These are phyloP conservation scores for Sander lucioperca DNA, from an alignment of 2,113 vertebrate genomes.

Conservation along the genomic window DNA sequence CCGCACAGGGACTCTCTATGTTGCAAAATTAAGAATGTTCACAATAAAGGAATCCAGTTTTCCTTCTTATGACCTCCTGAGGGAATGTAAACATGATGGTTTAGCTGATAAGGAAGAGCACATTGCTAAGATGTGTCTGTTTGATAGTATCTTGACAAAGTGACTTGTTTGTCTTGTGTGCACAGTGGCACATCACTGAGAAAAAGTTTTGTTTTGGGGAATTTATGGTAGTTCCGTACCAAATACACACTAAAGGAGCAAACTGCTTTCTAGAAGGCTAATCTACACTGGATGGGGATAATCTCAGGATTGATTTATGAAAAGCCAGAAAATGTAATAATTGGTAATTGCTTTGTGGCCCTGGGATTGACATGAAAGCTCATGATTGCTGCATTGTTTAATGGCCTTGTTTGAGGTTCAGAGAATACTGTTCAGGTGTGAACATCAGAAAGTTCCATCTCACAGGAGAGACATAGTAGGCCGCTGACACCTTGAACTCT, in stretches of 20 bases:
- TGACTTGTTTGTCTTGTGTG: constrained; percentile 19
- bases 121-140: constrained; percentile 15
- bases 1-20: constrained; percentile 28
- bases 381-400: constrained; percentile 11
- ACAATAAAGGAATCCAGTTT: constrained; percentile 69
- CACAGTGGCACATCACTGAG: background rate
- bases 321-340: constrained; percentile 1
- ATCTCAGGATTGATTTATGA: background rate
- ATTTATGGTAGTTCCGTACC: background rate
- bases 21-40: constrained; percentile 38
- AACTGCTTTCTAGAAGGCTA: background rate
- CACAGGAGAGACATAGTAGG: background rate
- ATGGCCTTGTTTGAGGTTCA: constrained; percentile 30
- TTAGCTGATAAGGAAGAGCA: constrained; percentile 61
- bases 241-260: background rate
- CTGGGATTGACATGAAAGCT: constrained; percentile 12
- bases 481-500: constrained; percentile 10
- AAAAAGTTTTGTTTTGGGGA: background rate
- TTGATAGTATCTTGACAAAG: constrained; percentile 59
- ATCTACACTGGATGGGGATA: background rate
- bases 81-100: constrained; percentile 48
- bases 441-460: background rate
- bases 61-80: constrained; percentile 63
- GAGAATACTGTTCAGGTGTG: background rate
- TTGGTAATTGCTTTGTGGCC: constrained; percentile 18